Evolutionary conservation across 2,797 vertebrate genomes (phyloP).

Genomic region (Paratrypauchen microcephalus): DNA sequence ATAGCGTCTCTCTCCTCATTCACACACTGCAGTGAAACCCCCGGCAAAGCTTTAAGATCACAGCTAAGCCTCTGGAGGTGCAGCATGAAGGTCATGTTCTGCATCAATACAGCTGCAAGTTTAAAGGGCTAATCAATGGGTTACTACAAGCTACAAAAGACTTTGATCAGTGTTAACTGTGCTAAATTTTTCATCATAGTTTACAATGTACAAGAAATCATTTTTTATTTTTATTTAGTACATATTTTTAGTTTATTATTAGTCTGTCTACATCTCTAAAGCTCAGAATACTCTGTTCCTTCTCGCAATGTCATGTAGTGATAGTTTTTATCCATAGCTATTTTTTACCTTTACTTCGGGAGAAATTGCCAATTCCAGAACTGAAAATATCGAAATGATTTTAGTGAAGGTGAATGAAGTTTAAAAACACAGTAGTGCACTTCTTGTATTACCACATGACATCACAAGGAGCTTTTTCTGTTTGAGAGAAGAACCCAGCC

Average conservation of each 20-base stretch:
- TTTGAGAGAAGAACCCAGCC: too few species aligned
- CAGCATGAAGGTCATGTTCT: conserved; percentile 39
- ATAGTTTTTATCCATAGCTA: too few species aligned
- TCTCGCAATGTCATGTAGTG: too few species aligned
- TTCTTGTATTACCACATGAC: too few species aligned
- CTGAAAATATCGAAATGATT: too few species aligned
- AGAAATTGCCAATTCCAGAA: too few species aligned
- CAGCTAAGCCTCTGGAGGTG: conserved; percentile 30
- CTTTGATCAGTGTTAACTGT: conserved; percentile 33
- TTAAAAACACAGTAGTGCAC: too few species aligned
- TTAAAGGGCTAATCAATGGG: conserved; percentile 35
- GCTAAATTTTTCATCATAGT: conserved; percentile 24
- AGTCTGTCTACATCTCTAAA: too few species aligned
- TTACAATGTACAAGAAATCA: neutral
- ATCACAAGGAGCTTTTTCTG: too few species aligned
- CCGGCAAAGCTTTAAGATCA: conserved; percentile 27
- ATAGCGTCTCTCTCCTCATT: conserved; percentile 26
- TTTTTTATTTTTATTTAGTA: neutral
- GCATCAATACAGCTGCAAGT: conserved; percentile 33
- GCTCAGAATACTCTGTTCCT: too few species aligned
- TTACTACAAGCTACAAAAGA: conserved; percentile 21
- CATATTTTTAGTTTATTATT: neutral
- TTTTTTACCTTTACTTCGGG: too few species aligned
- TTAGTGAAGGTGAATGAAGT: too few species aligned
- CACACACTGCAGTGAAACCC: conserved; percentile 30